Percentiles rank a stretch among this genome's conserved stretches.
Conservation (phyloP, 2,113 vertebrate species). For the Psittacara wagleri region DNA sequence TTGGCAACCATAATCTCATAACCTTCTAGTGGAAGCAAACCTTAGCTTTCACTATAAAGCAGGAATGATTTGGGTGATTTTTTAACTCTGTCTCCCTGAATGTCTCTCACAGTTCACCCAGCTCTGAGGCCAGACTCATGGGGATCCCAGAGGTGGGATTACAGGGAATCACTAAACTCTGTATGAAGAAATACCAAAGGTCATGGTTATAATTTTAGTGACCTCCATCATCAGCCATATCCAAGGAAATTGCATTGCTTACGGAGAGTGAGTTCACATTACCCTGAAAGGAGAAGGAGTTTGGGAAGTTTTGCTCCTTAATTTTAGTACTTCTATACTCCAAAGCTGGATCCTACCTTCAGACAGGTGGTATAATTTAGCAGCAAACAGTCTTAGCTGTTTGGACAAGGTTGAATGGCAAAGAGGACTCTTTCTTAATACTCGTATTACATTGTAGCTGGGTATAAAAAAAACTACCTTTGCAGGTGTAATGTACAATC, state of each 20-base stretch:
- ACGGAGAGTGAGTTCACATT: background rate
- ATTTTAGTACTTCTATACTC: background rate
- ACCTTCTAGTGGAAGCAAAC: background rate
- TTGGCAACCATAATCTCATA: background rate
- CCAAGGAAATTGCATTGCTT: background rate
- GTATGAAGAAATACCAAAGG: background rate
- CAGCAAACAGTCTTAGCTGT: background rate
- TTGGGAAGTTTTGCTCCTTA: background rate
- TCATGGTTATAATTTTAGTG: background rate
- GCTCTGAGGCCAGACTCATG: fast-evolving
- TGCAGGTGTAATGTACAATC: background rate
- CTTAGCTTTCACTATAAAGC: background rate
- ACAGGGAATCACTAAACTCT: background rate
- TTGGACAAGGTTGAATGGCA: background rate
- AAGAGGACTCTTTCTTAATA: background rate
- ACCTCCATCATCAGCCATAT: background rate
- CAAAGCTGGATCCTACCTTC: background rate
- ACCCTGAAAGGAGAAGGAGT: background rate
- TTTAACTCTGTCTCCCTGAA: background rate
- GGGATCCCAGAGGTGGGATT: background rate
- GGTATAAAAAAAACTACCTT: background rate
- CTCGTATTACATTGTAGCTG: background rate
- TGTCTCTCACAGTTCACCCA: background rate
- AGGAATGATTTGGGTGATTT: background rate
- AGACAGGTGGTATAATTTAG: fast-evolving